phyloP scores from a whole-genome alignment of 2,113 vertebrate genomes.

The Daboia siamensis region DNA sequence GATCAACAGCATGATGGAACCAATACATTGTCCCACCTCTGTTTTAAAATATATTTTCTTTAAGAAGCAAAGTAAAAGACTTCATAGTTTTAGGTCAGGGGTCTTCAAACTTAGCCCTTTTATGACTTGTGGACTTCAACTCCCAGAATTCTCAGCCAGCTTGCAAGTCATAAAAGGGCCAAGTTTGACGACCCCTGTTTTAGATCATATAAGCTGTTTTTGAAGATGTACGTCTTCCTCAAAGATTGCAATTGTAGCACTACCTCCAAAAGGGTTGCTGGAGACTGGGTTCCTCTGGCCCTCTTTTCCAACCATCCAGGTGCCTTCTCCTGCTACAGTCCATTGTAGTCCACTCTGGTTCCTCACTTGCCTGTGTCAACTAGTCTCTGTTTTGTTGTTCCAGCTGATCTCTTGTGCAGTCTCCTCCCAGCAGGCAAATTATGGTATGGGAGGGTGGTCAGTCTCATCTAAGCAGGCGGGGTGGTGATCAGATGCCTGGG shows the following conservation, averaged over 20 bases:
- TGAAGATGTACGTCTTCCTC: background rate
- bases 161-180: too few species aligned
- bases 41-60: background rate
- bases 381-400: background rate
- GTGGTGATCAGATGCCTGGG: background rate
- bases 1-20: background rate
- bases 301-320: background rate
- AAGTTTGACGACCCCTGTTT: too few species aligned
- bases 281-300: background rate
- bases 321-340: background rate
- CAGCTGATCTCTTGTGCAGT: background rate
- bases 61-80: background rate
- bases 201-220: background rate
- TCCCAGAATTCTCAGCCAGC: too few species aligned
- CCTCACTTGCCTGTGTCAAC: background rate
- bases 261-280: background rate
- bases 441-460: background rate
- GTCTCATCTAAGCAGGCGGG: background rate
- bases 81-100: background rate
- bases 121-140: too few species aligned
- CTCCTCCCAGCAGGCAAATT: background rate
- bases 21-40: background rate
- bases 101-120: too few species aligned
- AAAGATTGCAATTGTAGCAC: background rate
- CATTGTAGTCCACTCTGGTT: background rate